phyloP scores from a whole-genome alignment of 2,113 vertebrate genomes.

The Mesoclemmys tuberculata region DNA sequence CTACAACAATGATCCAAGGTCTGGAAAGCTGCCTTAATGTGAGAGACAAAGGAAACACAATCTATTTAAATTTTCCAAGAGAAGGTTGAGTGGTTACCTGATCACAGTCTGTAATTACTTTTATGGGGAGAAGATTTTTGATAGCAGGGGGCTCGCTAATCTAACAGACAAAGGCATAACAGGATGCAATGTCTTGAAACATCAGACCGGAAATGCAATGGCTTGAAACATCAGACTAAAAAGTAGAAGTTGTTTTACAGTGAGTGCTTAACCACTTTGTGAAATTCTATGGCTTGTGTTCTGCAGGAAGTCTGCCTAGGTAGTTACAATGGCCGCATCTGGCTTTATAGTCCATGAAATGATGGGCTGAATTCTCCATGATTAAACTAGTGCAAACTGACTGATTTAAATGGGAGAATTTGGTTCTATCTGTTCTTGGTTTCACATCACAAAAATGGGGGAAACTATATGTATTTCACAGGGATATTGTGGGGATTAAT shows the following conservation, averaged over 20 bases:
- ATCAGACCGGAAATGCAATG: not conserved
- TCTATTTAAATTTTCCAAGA: not conserved
- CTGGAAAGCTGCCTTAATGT: not conserved
- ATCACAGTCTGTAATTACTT: accelerated
- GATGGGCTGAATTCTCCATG: not conserved
- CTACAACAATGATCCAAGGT: not conserved
- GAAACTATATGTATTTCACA: not conserved
- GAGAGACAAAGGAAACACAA: not conserved
- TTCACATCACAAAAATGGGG: not conserved
- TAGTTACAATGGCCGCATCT: not conserved
- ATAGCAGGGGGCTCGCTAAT: not conserved
- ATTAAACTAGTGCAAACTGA: not conserved
- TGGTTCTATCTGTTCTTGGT: not conserved
- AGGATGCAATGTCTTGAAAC: not conserved
- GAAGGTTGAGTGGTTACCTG: not conserved
- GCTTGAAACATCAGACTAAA: not conserved
- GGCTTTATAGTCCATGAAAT: not conserved
- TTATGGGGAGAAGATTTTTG: not conserved
- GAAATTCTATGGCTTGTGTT: not conserved
- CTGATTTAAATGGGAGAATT: not conserved
- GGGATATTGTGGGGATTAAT: not conserved
- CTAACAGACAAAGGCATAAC: not conserved
- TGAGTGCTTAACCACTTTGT: not conserved
- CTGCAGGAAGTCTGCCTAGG: not conserved
- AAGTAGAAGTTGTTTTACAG: not conserved